A percentile compares a stretch with the other conserved stretches of the same genome.
These are phyloP conservation scores for Loris lydekkerianus DNA, from an alignment of 2,797 vertebrate species.

Conservation along the genomic window DNA sequence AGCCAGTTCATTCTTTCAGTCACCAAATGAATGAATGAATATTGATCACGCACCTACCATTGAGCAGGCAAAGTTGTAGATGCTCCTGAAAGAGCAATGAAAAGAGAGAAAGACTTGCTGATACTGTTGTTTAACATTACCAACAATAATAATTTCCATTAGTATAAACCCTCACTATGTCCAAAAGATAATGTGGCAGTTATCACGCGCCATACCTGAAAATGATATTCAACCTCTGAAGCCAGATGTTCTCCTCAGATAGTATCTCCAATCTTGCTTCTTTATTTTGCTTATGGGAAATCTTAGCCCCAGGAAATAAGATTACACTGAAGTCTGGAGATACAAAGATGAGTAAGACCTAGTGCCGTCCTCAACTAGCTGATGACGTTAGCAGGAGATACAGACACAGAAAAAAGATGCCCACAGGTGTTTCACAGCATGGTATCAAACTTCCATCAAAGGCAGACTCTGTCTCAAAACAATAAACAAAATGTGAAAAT, in stretches of 20 bases:
- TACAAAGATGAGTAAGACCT: neutral
- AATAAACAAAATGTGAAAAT: neutral
- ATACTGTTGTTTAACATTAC: neutral
- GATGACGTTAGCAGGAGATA: neutral
- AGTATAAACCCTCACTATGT: neutral
- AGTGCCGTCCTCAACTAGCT: neutral
- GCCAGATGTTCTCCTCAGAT: neutral
- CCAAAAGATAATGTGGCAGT: neutral
- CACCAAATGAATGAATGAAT: neutral
- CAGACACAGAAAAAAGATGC: constrained; percentile 5
- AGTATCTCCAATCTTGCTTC: neutral
- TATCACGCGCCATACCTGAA: neutral
- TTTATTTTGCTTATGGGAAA: constrained; percentile 47
- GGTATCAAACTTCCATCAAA: neutral
- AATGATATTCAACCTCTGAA: neutral
- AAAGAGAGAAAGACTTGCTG: neutral
- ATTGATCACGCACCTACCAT: neutral
- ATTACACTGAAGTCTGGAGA: neutral
- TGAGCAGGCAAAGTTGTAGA: neutral
- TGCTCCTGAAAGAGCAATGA: neutral
- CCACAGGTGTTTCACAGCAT: neutral
- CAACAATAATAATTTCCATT: neutral
- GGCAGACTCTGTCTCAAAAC: neutral
- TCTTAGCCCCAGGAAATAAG: constrained; percentile 52
- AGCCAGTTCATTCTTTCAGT: neutral